These are phyloP conservation scores for Harlomillsia oculata DNA, from an alignment of 1,140 invertebrate genomes.

Conservation along the genomic window DNA sequence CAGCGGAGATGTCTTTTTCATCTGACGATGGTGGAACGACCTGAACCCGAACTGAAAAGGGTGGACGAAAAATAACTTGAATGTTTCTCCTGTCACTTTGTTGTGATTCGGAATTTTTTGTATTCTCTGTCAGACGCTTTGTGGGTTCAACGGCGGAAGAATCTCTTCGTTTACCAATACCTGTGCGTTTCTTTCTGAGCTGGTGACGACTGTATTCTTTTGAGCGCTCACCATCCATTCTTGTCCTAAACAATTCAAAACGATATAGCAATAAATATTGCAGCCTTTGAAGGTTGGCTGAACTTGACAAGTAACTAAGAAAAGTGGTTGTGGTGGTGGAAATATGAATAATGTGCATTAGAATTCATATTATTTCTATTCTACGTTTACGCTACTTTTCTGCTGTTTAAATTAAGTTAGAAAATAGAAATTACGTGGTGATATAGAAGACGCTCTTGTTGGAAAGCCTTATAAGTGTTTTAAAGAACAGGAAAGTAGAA, in stretches of 20 bases:
- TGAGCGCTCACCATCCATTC: neutral
- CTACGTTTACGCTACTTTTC: too few species aligned
- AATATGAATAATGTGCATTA: neutral
- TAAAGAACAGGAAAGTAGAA: neutral
- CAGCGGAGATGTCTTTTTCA: neutral
- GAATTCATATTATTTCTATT: too few species aligned
- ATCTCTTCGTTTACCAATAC: neutral
- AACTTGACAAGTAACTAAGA: neutral
- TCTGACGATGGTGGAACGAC: neutral
- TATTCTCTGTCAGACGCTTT: neutral
- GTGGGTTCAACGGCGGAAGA: neutral
- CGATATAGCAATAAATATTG: neutral
- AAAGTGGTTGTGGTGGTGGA: neutral
- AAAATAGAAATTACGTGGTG: too few species aligned
- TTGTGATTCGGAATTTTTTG: neutral
- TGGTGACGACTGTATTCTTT: too few species aligned
- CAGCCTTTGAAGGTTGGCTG: neutral
- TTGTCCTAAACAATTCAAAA: neutral
- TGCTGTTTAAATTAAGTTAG: too few species aligned
- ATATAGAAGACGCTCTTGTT: too few species aligned
- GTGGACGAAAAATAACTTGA: slow-evolving; percentile 29
- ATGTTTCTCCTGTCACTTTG: slow-evolving; percentile 27
- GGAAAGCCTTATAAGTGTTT: too few species aligned
- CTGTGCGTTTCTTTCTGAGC: neutral
- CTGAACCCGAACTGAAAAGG: slow-evolving; percentile 32